Conservation (phyloP, 2,113 vertebrate species). For the Carassius carassius region DNA sequence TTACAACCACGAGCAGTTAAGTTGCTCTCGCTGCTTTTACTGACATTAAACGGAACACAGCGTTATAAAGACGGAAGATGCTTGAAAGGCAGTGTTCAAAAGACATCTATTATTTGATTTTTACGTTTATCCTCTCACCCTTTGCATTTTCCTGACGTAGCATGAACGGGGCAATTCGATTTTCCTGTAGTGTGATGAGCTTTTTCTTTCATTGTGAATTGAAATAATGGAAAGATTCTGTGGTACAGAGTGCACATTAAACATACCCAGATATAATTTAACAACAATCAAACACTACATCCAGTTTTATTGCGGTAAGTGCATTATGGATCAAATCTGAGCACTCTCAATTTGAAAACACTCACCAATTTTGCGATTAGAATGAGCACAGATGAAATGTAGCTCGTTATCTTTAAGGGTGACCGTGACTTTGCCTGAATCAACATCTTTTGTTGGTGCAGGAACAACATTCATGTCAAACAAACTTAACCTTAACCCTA, state of each 20-base stretch:
- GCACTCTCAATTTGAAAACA: neutral
- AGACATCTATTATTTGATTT: slow-evolving; percentile 17
- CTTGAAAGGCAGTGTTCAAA: neutral
- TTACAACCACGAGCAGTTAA: neutral
- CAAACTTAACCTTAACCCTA: neutral
- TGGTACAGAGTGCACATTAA: neutral
- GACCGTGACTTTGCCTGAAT: neutral
- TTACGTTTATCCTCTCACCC: slow-evolving; percentile 13
- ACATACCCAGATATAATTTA: neutral
- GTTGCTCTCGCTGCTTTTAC: slow-evolving; percentile 1
- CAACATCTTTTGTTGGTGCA: neutral
- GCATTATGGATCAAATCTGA: neutral
- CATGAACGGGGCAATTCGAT: slow-evolving; percentile 1
- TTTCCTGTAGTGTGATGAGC: neutral
- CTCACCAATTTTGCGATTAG: neutral
- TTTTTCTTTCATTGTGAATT: slow-evolving; percentile 4
- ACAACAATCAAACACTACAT: neutral
- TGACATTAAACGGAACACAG: neutral
- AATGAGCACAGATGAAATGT: neutral
- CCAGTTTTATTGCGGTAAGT: neutral
- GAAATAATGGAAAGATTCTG: neutral
- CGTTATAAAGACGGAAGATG: slow-evolving; percentile 3
- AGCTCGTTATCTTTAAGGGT: neutral
- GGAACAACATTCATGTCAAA: neutral
- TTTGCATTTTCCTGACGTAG: slow-evolving; percentile 23